Base-by-base conservation (phyloP, 2,888 invertebrate genomes). In the Camptogramma bilineatum region DNA sequence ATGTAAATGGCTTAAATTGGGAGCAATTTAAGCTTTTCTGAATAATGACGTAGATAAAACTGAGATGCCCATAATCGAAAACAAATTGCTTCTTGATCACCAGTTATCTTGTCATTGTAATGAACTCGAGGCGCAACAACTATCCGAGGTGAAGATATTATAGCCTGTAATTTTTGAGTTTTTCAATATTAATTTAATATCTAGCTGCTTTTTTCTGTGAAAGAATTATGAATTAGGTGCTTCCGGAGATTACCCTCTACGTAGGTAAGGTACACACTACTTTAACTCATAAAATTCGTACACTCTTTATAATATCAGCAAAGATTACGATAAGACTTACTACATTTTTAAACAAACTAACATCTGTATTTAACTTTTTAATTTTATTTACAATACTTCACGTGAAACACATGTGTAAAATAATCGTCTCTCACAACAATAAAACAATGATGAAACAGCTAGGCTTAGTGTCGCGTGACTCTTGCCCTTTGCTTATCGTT, bases 41-140 rank as follows among this genome's bases (percentile, higher is more conserved):
- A 9, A 31, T 31, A 31, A 31, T 31, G 31, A 31, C 31, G 31
- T 31, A 31, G 8, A 31, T 31, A 34, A 60, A 48, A 31, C 31
- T 55, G 18, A 48, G 46, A 39, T 18, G 55, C 52, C 52, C 50
- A 31, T 64, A 66, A 67, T 70, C 58, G 53, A 31, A 61, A 63
- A 53, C 47, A 62, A 69, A 66, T 69, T 64, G 59, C 42, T 42
- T 47, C 24, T 62, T 52, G n/a, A 57, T 47, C 54, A 55, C 59
- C 54, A 52, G 48, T 51, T 51, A 57, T n/a, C n/a, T n/a, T n/a
- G 54, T 34, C 28, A 44, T 56, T 16, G 55, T 63, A 53, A 62
- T 55, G 58, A 65, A 62, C 64, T 64, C 21, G 21, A 21, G 21
- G 21, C 50, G 24, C n/a, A n/a, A 19, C 16, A 48, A 47, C 31